Conservation (phyloP, 2,888 invertebrate species). For the Orthosia gothica region DNA sequence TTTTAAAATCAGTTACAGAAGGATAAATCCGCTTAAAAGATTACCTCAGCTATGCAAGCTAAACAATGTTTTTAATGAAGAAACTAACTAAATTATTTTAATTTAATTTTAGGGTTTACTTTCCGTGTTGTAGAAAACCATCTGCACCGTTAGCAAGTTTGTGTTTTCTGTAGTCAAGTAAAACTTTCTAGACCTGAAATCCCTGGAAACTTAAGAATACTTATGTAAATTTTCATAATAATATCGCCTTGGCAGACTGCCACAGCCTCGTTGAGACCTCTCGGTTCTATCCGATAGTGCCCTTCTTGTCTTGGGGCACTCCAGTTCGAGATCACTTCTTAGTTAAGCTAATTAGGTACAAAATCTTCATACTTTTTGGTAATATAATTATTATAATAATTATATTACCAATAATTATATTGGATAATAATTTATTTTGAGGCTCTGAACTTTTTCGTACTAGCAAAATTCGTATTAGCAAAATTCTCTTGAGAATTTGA, state of each 20-base stretch:
- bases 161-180: not conserved
- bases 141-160: not conserved
- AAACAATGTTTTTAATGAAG: no score
- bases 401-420: no score
- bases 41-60: no score
- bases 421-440: not conserved
- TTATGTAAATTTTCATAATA: constrained; percentile 46
- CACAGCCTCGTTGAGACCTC: constrained; percentile 21
- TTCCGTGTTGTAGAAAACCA: not conserved
- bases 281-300: constrained; percentile 27
- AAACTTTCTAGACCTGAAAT: constrained; percentile 5
- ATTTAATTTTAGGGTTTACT: not conserved
- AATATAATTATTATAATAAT: no score
- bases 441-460: no score
- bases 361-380: not conserved
- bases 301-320: constrained; percentile 2
- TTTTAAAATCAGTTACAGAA: no score
- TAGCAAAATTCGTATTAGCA: no score
- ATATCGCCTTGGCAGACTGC: constrained; percentile 41
- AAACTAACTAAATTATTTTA: no score
- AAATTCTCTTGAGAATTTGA: no score
- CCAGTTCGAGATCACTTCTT: constrained; percentile 14
- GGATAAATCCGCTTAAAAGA: no score
- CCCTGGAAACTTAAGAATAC: constrained; percentile 7
- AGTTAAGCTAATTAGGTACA: constrained; percentile 6